Conservation (phyloP, 2,113 vertebrate genomes). For the Laterallus jamaicensis region DNA sequence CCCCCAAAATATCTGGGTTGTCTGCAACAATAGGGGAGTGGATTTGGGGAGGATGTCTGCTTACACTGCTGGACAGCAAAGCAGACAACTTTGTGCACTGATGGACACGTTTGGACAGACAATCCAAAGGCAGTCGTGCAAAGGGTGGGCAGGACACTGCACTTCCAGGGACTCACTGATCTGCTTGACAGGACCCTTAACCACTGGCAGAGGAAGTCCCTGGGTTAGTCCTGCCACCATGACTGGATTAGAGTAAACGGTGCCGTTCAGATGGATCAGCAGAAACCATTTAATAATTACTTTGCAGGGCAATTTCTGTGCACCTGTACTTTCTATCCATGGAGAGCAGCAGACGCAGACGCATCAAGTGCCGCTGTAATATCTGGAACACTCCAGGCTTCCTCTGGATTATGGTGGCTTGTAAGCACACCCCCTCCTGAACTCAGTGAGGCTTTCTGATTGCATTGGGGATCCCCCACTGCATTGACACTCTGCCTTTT, state of each 20-base stretch:
- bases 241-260: neutral
- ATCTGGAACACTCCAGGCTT: constrained; percentile 30
- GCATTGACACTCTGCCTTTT: neutral
- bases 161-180: neutral
- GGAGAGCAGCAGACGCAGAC: neutral
- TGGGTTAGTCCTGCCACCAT: neutral
- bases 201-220: neutral
- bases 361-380: neutral
- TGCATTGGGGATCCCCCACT: constrained; percentile 40
- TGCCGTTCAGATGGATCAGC: constrained; percentile 17
- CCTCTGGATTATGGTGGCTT: neutral
- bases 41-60: neutral
- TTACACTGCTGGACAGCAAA: neutral
- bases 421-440: constrained; percentile 38
- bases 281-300: constrained; percentile 34
- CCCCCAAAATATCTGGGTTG: neutral
- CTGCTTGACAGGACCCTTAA: neutral
- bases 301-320: constrained; percentile 38
- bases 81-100: neutral
- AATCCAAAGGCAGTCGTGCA: neutral
- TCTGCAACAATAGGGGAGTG: neutral
- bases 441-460: constrained; percentile 55
- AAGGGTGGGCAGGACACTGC: neutral
- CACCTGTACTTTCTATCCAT: neutral
- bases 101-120: neutral